Conservation (phyloP, 2,888 invertebrate species). For the Scaptomyza cyrtandrae region DNA sequence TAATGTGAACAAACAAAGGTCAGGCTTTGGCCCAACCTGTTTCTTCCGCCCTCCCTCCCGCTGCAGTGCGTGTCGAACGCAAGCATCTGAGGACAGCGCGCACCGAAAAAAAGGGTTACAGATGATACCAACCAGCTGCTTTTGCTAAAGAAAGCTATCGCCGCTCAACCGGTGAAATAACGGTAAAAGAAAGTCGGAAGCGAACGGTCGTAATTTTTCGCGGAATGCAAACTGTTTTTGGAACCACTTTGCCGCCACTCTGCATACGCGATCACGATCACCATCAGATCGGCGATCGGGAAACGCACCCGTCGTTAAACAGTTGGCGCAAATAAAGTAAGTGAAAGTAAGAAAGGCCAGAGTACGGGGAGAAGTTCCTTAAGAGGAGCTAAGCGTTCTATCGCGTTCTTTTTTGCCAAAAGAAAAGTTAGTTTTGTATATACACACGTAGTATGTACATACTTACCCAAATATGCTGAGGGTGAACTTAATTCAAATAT, state of each 20-base stretch:
- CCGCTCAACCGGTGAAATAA: slow-evolving; percentile 47
- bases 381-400: no score
- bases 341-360: no score
- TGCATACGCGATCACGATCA: no score
- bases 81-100: slow-evolving; percentile 23
- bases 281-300: no score
- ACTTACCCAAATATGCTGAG: no score
- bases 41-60: not conserved
- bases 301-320: no score
- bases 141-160: slow-evolving; percentile 45
- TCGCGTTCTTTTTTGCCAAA: no score
- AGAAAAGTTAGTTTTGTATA: no score
- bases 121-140: slow-evolving; percentile 40
- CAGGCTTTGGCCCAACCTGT: slow-evolving; percentile 30
- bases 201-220: not conserved
- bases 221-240: slow-evolving; percentile 5
- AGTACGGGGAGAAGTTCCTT: no score
- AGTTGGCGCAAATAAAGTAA: no score
- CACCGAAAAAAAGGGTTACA: slow-evolving; percentile 36
- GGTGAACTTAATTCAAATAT: no score
- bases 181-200: slow-evolving; percentile 47
- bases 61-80: slow-evolving; percentile 31
- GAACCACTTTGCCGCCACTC: not conserved
- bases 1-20: slow-evolving; percentile 31
- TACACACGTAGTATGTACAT: no score